Base-by-base conservation (phyloP, 2,888 invertebrate species). In the Stomorhina lunata region DNA sequence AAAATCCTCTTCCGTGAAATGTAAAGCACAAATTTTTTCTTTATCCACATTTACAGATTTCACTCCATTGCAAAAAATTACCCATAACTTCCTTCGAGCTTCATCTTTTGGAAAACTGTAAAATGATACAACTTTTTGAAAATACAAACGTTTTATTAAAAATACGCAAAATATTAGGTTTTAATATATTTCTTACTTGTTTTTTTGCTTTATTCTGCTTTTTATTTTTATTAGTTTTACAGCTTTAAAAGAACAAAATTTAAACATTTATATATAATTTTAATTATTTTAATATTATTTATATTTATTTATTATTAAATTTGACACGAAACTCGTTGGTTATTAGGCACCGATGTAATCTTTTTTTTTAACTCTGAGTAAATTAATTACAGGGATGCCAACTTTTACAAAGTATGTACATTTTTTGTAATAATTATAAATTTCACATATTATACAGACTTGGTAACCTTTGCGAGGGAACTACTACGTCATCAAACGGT, bases 1-100 rank as follows among this genome's bases (percentile, higher is more conserved):
- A 32, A 71, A 71, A 45, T 71, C 59, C n/a, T 71, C 71, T 22
- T 61, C 6, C 61, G 48, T 61, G 37, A 72, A 72, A 72, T 72
- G 72, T 50, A 72, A 59, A 20, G 37, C 22, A 50, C 72, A 72
- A 48, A 61, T 27, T 53, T 27, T n/a, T 4, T 1, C 12, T 12
- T 27, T 53, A 25, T 27, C n/a, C 6, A n/a, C n/a, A 53, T 53
- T 53, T 12, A 29, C 27, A 2, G 12, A 10, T 15, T 53, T 27
- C 5, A 4, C 4, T n/a, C n/a, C 1, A 12, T 53, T 53, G 15
- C 53, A 53, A 29, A 53, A 53, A 1, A 27, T 53, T 53, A 53
- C 6, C 53, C 53, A 53, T 27, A 3, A 6, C 15, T 53, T 29
- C 7, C 53, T 53, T 53, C n/a, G 53, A 15, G 17, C 22, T 61